A percentile compares a stretch with the other conserved stretches of the same genome.
Evolutionary conservation across 2,113 vertebrate species (phyloP).

Genomic region (Chroicocephalus ridibundus): DNA sequence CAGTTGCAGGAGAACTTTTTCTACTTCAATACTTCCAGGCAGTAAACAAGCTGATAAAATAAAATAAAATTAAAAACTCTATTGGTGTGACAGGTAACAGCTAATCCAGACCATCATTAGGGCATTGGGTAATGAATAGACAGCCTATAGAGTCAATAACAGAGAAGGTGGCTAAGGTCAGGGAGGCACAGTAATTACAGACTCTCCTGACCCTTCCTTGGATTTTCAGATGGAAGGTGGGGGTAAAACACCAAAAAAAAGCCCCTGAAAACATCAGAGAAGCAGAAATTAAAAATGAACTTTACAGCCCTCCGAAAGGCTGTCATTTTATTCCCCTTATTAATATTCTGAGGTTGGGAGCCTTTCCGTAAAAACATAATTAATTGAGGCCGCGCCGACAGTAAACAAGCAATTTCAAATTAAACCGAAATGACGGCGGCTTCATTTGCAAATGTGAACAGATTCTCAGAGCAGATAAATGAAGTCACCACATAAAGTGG

Average conservation of each 20-base stretch:
- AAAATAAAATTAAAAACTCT: conserved; percentile 59
- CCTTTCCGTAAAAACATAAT: conserved; percentile 99
- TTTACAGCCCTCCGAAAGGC: conserved; percentile 93
- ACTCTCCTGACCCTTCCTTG: conserved; percentile 71
- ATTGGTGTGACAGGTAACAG: conserved; percentile 69
- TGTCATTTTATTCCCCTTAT: conserved; percentile 99
- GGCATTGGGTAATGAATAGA: conserved; percentile 60
- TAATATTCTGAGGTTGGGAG: conserved; percentile 99
- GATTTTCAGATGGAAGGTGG: conserved; percentile 71
- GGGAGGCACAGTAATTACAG: conserved; percentile 75
- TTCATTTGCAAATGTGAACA: conserved; percentile 99
- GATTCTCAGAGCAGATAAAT: conserved; percentile 99
- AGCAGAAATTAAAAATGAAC: conserved; percentile 98
- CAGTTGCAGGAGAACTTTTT: background rate
- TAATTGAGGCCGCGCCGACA: conserved; percentile 99
- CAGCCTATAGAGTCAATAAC: conserved; percentile 73
- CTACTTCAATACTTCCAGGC: background rate
- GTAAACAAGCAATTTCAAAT: conserved; percentile 99
- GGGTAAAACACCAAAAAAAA: conserved; percentile 61
- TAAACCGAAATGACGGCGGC: conserved; percentile 99
- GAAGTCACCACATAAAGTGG: conserved; percentile 86
- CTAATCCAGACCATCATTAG: conserved; percentile 72
- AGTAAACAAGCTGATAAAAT: conserved; percentile 66
- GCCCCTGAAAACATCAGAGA: conserved; percentile 79
- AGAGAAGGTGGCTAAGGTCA: conserved; percentile 68